These are phyloP conservation scores for Lordiphosa mommai DNA, from an alignment of 1,140 invertebrate species.

Conservation along the genomic window DNA sequence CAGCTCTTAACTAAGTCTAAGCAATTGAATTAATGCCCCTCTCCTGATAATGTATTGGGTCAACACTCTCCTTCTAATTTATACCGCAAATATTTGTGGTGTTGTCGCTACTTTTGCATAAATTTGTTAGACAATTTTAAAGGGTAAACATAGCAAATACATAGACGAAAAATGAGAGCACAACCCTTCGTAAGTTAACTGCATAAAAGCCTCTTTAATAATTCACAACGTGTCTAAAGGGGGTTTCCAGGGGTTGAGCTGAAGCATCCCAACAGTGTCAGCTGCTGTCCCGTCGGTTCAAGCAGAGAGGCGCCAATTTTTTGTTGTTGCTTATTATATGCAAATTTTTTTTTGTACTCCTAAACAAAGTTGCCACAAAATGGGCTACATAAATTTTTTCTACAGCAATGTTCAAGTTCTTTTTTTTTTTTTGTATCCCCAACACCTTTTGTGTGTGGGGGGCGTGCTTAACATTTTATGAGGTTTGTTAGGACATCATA, in stretches of 20 bases:
- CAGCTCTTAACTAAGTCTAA: conserved; percentile 16
- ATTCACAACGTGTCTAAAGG: conserved; percentile 54
- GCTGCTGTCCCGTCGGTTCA: conserved; percentile 29
- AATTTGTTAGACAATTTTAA: conserved; percentile 57
- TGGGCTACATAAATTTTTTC: conserved; percentile 63
- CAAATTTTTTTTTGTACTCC: conserved; percentile 58
- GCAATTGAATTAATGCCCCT: conserved; percentile 40
- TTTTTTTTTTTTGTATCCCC: background rate
- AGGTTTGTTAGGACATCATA: conserved; percentile 4
- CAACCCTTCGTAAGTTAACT: conserved; percentile 28
- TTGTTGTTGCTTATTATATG: conserved; percentile 45
- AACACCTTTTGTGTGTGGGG: background rate
- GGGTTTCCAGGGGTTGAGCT: too few species aligned
- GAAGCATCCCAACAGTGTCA: conserved; percentile 38
- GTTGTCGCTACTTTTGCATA: conserved; percentile 43
- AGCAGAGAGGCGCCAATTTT: conserved; percentile 40
- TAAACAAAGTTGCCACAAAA: conserved; percentile 39
- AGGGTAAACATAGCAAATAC: conserved; percentile 14
- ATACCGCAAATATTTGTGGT: conserved; percentile 59
- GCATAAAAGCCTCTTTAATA: conserved; percentile 64
- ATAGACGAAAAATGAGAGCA: background rate
- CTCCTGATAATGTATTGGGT: conserved; percentile 25
- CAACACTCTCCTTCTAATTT: conserved; percentile 46
- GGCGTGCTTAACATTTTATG: conserved; percentile 21
- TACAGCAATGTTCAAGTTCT: conserved; percentile 7